Base-by-base conservation (phyloP, 2,888 invertebrate genomes). In the Isoperla grammatica region DNA sequence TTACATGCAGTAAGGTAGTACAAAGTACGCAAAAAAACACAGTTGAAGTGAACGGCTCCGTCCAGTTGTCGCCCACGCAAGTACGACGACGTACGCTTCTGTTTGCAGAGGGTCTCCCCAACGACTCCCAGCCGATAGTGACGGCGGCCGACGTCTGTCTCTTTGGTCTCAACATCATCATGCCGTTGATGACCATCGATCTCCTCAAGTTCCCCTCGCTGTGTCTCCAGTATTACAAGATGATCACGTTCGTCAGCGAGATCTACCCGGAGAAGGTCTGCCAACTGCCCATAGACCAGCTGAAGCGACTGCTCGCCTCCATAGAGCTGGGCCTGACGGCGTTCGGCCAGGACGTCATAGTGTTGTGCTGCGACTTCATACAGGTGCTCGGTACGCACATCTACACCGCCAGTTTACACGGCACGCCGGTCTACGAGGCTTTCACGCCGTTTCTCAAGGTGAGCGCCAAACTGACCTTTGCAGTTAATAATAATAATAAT, bases 171-270 rank as follows among this genome's bases (percentile, higher is more conserved):
- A 82, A 82, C 68, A 82, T 86, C 65, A 76, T 90, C 46, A 82
- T 88, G 77, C 87, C 88, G 3, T 73, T 89, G 61, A 85, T 89
- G 82, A 85, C 81, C 43, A 76, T 81, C 50, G 85, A 87, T 67
- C 73, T 89, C 56, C 75, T 90, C 35, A 84, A 84, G 72, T 85
- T 86, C 70, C 87, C 88, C 1, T 77, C 78, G 1, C 73, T 88
- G 35, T 86, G 87, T 70, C 73, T 78, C 35, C 82, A 84, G 73
- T 85, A 81, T 71, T 84, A 68, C 65, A 68, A 67, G 61, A 78
- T 87, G 71, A 75, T 88, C 55, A 78, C 82, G 19, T 80, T 82
- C 67, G 77, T 87, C 50, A 81, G 81, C 65, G 86, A 87, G 69
- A 77, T 83, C 60, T 81, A 83, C 69, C 83, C 87, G 0, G 82